A percentile compares a stretch with the other conserved stretches of the same genome.
Conservation (phyloP, 2,888 invertebrate genomes). For the Thyatira batis region DNA sequence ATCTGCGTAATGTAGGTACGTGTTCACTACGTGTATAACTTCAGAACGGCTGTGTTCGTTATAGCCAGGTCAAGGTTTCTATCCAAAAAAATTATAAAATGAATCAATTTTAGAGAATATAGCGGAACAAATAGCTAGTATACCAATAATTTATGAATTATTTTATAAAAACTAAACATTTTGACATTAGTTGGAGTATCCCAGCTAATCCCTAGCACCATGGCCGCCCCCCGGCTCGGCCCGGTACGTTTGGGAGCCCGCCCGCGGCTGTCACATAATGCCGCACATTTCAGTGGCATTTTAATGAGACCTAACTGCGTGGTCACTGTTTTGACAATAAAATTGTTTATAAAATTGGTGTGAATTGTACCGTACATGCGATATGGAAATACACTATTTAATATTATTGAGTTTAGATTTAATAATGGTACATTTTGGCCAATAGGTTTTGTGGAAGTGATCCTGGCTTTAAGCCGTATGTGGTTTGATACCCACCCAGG, state of each 20-base stretch:
- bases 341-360: slow-evolving; percentile 40
- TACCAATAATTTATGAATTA: no score
- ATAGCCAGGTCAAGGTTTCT: no score
- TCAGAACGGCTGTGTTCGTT: no score
- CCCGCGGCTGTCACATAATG: slow-evolving; percentile 50
- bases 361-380: slow-evolving; percentile 7
- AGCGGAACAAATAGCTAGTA: no score
- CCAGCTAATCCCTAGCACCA: background rate
- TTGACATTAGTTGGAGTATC: background rate
- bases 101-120: no score
- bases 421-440: background rate
- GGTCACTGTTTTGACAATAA: slow-evolving; percentile 44
- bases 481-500: no score
- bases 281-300: slow-evolving; percentile 54
- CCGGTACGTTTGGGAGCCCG: slow-evolving; percentile 30
- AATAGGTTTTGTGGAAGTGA: no score
- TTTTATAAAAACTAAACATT: background rate
- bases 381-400: background rate
- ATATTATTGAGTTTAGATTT: background rate
- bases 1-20: no score
- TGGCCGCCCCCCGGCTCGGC: background rate
- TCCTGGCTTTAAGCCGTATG: no score
- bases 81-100: no score
- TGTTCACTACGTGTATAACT: no score
- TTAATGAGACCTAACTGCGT: slow-evolving; percentile 38